Evolutionary conservation across 1,140 invertebrate genomes (phyloP).

Genomic region (Drosophila pachea): DNA sequence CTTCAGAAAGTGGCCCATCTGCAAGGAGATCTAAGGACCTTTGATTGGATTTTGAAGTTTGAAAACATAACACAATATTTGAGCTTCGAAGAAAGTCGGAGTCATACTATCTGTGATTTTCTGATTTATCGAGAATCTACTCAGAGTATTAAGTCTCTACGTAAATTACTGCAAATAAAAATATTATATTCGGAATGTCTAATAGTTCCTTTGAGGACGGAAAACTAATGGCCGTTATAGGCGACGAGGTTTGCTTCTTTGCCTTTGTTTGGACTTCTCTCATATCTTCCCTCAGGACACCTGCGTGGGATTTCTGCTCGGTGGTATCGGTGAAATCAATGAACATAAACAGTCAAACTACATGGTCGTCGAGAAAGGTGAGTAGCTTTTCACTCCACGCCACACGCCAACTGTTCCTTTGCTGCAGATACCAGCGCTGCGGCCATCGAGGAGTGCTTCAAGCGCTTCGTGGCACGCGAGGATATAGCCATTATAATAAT

Average conservation of each 20-base stretch:
- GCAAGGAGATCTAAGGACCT: too few relatives aligned
- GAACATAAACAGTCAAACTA: slow-evolving; percentile 98
- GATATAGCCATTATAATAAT: slow-evolving; percentile 99
- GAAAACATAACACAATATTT: too few relatives aligned
- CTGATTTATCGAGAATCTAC: neutral
- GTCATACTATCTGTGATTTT: slow-evolving; percentile 1
- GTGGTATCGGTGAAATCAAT: slow-evolving; percentile 98
- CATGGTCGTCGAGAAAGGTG: slow-evolving; percentile 97
- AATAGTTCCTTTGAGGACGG: slow-evolving; percentile 8
- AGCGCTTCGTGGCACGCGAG: slow-evolving; percentile 94
- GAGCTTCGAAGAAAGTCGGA: neutral
- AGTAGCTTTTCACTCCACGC: slow-evolving; percentile 80
- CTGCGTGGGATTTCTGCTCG: slow-evolving; percentile 98
- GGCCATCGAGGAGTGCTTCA: slow-evolving; percentile 98
- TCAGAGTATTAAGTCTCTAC: too few relatives aligned
- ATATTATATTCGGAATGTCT: slow-evolving; percentile 31
- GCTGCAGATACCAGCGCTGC: slow-evolving; percentile 91
- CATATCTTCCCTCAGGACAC: slow-evolving; percentile 88
- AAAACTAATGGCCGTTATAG: slow-evolving; percentile 56
- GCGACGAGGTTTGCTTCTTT: slow-evolving; percentile 52
- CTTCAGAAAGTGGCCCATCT: too few relatives aligned
- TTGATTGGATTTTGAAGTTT: neutral
- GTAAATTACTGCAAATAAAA: neutral
- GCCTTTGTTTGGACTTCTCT: neutral
- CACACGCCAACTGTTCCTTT: neutral